A percentile compares a stretch with the other conserved stretches of the same genome.
These are phyloP conservation scores for Merodon equestris DNA, from an alignment of 2,888 invertebrate genomes.

Conservation along the genomic window DNA sequence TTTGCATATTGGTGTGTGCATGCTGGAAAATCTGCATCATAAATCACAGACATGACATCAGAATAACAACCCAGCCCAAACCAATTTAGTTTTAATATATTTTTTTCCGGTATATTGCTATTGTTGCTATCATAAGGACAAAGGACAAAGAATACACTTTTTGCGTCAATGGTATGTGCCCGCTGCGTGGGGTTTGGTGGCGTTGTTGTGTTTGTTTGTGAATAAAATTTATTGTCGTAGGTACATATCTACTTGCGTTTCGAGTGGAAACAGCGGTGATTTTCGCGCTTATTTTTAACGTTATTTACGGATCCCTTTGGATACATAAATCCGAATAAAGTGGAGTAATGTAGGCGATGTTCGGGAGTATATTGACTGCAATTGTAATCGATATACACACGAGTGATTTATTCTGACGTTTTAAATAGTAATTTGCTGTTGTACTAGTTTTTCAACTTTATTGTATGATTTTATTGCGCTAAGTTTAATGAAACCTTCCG, in stretches of 20 bases:
- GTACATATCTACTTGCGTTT: constrained; percentile 45
- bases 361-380: too few species aligned
- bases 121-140: constrained; percentile 24
- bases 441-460: too few species aligned
- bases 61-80: constrained; percentile 38
- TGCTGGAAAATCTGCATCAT: constrained; percentile 34
- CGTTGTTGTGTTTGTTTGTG: constrained; percentile 45
- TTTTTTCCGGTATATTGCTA: constrained; percentile 12
- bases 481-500: too few species aligned
- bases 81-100: constrained; percentile 7
- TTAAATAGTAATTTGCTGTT: too few species aligned
- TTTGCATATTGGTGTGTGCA: constrained; percentile 34
- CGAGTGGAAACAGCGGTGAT: constrained; percentile 40
- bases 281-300: too few species aligned
- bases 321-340: too few species aligned
- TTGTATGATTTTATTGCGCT: too few species aligned
- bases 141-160: constrained; percentile 40
- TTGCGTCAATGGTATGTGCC: constrained; percentile 27
- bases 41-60: constrained; percentile 59
- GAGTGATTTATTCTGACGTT: too few species aligned
- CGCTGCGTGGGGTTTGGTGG: constrained; percentile 1
- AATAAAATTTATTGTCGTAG: constrained; percentile 56
- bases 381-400: too few species aligned
- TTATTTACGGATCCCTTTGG: too few species aligned
- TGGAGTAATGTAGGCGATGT: too few species aligned